Percentiles rank a stretch among this genome's conserved stretches.
Evolutionary conservation across 2,797 vertebrate genomes (phyloP).

Genomic region (Halcyon smyrnensis): DNA sequence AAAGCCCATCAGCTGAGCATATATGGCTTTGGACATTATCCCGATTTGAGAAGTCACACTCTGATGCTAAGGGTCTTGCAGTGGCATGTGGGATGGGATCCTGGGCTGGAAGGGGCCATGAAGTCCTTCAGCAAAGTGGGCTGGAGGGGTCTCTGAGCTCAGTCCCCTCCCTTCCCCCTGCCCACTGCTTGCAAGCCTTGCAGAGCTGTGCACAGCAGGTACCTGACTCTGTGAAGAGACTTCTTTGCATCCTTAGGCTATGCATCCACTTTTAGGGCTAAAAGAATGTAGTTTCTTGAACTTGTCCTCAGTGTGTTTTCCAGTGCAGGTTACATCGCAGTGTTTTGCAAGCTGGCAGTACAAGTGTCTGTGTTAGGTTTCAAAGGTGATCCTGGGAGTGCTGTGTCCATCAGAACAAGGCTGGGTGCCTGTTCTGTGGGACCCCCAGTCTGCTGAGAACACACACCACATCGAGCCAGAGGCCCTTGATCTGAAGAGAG

Average conservation of each 20-base stretch:
- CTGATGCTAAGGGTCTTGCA: background rate
- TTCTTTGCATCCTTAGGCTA: background rate
- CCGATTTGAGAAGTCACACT: background rate
- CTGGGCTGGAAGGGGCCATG: background rate
- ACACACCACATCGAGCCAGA: background rate
- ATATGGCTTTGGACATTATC: background rate
- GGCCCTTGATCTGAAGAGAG: background rate
- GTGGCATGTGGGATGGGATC: background rate
- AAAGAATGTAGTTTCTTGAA: background rate
- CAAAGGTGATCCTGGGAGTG: background rate
- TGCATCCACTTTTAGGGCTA: background rate
- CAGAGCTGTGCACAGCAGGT: background rate
- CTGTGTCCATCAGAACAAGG: fast-evolving
- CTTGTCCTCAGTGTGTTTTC: background rate
- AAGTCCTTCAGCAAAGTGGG: background rate
- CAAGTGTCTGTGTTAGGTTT: background rate
- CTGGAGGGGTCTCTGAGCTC: background rate
- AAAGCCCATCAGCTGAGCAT: background rate
- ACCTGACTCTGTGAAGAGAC: background rate
- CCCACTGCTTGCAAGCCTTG: background rate
- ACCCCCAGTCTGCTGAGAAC: background rate
- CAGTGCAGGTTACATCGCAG: background rate
- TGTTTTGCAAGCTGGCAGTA: background rate
- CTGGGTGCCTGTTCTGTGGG: background rate
- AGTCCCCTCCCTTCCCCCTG: fast-evolving